phyloP scores from a whole-genome alignment of 1,140 invertebrate genomes.

The Drosophila yakuba region DNA sequence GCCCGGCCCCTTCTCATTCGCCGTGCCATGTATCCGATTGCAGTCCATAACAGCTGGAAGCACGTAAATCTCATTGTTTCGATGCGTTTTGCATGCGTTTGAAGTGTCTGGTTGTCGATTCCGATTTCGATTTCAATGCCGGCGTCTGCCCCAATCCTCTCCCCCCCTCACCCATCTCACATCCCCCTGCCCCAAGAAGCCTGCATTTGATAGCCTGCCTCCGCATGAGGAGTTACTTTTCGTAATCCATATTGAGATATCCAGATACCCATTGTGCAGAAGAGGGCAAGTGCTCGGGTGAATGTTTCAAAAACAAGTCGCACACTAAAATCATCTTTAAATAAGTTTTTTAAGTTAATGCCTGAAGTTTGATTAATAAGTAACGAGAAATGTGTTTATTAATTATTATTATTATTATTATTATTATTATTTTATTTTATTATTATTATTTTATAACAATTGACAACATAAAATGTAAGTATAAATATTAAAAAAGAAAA shows the following conservation, averaged over 20 bases:
- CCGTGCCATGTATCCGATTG: conserved; percentile 70
- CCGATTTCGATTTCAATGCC: conserved; percentile 71
- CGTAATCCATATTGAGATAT: conserved; percentile 15
- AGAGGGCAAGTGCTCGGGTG: background rate
- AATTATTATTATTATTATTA: background rate
- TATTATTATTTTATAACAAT: background rate
- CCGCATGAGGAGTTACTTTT: conserved; percentile 36
- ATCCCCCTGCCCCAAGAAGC: conserved; percentile 3
- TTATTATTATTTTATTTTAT: too few species aligned
- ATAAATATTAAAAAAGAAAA: background rate
- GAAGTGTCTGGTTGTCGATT: conserved; percentile 63
- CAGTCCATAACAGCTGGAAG: conserved; percentile 76
- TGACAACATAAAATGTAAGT: background rate
- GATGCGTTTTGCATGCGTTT: conserved; percentile 76
- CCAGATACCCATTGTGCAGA: conserved; percentile 1
- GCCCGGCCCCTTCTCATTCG: background rate
- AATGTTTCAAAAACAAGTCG: background rate
- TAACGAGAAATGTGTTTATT: background rate
- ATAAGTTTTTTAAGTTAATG: background rate
- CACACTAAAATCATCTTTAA: background rate
- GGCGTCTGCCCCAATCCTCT: conserved; percentile 15
- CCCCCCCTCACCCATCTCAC: background rate
- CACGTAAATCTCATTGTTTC: conserved; percentile 80
- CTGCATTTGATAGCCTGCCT: conserved; percentile 62
- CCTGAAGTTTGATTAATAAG: background rate